A percentile compares a stretch with the other conserved stretches of the same genome.
These are phyloP conservation scores for Xanthostigma xanthostigma DNA, from an alignment of 2,888 invertebrate genomes.

Conservation along the genomic window DNA sequence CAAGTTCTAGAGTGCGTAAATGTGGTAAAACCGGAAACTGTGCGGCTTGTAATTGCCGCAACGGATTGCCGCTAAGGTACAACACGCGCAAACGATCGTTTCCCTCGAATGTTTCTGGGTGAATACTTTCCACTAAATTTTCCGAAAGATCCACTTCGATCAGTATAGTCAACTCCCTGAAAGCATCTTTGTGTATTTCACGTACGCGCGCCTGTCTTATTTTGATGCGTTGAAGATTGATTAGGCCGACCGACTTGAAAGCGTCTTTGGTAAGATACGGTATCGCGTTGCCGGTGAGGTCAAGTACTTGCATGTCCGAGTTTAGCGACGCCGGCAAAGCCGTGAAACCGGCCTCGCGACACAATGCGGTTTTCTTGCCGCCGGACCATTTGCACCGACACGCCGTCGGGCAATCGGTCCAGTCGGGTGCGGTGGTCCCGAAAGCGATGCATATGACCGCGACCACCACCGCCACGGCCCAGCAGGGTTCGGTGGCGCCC, in stretches of 20 bases:
- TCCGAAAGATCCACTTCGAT: conserved; percentile 78
- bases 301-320: conserved; percentile 71
- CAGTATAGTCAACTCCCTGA: conserved; percentile 68
- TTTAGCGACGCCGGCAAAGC: conserved; percentile 57
- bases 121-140: conserved; percentile 58
- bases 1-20: conserved; percentile 64
- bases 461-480: conserved; percentile 19
- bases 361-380: conserved; percentile 79
- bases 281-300: conserved; percentile 68
- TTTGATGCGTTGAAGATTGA: conserved; percentile 74
- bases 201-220: conserved; percentile 59
- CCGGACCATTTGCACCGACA: conserved; percentile 88
- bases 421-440: conserved; percentile 51
- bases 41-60: conserved; percentile 52
- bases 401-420: conserved; percentile 76
- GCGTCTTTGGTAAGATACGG: conserved; percentile 60
- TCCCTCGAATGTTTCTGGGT: conserved; percentile 68
- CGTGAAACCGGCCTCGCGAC: conserved; percentile 65
- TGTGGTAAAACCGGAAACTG: conserved; percentile 74
- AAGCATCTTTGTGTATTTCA: conserved; percentile 70
- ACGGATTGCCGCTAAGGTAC: conserved; percentile 67
- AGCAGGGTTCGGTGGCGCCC: conserved; percentile 18
- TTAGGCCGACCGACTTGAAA: conserved; percentile 60
- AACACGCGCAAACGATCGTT: conserved; percentile 69
- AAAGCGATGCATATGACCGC: conserved; percentile 23